Evolutionary conservation across 2,797 vertebrate genomes (phyloP).

Genomic region (Capromys pilorides): DNA sequence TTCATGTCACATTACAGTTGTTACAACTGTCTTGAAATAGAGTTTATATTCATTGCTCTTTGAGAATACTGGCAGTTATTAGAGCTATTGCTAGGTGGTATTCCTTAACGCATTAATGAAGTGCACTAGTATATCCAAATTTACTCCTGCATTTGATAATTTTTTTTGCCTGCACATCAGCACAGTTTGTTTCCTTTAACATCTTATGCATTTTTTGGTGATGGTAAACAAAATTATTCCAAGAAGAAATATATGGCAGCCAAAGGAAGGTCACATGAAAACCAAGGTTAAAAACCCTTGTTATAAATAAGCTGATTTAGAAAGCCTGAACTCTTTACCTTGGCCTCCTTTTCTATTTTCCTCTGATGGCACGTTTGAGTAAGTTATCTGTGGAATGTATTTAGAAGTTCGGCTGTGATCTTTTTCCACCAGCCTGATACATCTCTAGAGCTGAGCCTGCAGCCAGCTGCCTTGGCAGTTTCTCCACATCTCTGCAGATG

Average conservation of each 20-base stretch:
- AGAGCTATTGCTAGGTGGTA: background rate
- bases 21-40: background rate
- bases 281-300: background rate
- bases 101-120: background rate
- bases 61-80: background rate
- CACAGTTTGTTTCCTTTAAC: background rate
- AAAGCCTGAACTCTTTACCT: background rate
- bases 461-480: background rate
- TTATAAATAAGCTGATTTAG: background rate
- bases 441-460: background rate
- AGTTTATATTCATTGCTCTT: background rate
- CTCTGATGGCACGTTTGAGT: background rate
- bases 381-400: background rate
- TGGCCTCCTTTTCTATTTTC: background rate
- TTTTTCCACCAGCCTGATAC: background rate
- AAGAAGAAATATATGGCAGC: background rate
- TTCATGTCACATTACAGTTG: background rate
- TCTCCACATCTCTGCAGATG: background rate
- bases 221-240: slow-evolving; percentile 6
- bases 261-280: background rate
- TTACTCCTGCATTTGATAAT: slow-evolving; percentile 17
- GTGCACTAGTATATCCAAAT: background rate
- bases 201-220: background rate
- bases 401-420: background rate
- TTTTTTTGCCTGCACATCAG: background rate